Percentiles rank a stretch among this genome's conserved stretches.
Conservation (phyloP, 2,888 invertebrate genomes). For the Eupeodes latifasciatus region DNA sequence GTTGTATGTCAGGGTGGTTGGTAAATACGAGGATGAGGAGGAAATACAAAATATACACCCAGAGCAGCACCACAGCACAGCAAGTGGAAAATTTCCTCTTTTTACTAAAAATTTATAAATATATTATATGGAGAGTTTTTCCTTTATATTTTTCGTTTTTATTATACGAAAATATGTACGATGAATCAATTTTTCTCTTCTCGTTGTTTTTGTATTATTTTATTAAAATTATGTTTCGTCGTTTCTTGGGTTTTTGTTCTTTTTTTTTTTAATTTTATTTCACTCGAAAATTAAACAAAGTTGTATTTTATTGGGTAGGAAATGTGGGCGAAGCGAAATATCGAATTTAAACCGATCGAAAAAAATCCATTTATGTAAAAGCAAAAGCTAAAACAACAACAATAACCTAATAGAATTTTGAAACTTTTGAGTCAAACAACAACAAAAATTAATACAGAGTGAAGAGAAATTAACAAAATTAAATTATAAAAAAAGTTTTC, state of each 20-base stretch:
- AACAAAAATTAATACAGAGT: constrained; percentile 68
- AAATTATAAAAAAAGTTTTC: constrained; percentile 12
- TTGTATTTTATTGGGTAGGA: constrained; percentile 6
- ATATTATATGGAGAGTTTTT: constrained; percentile 54
- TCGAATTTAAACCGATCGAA: constrained; percentile 55
- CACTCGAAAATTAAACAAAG: constrained; percentile 50
- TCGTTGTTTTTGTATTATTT: constrained; percentile 8
- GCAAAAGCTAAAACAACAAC: constrained; percentile 8
- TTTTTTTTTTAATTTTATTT: not conserved
- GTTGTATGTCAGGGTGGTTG: constrained; percentile 47
- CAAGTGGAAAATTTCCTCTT: constrained; percentile 69
- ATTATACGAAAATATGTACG: constrained; percentile 39
- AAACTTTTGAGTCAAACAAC: constrained; percentile 31
- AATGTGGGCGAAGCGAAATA: constrained; percentile 58
- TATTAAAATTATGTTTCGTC: constrained; percentile 24
- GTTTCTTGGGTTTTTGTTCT: constrained; percentile 25
- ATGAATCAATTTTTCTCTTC: constrained; percentile 53
- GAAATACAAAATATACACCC: constrained; percentile 65
- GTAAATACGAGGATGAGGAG: constrained; percentile 46
- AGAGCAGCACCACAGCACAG: constrained; percentile 44
- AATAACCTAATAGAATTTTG: constrained; percentile 37
- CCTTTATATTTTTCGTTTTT: constrained; percentile 46
- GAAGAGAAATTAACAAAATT: constrained; percentile 40
- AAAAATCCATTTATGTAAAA: constrained; percentile 32
- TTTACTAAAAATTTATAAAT: constrained; percentile 65